Conservation (phyloP, 2,888 invertebrate species). For the Patella ulyssiponensis region DNA sequence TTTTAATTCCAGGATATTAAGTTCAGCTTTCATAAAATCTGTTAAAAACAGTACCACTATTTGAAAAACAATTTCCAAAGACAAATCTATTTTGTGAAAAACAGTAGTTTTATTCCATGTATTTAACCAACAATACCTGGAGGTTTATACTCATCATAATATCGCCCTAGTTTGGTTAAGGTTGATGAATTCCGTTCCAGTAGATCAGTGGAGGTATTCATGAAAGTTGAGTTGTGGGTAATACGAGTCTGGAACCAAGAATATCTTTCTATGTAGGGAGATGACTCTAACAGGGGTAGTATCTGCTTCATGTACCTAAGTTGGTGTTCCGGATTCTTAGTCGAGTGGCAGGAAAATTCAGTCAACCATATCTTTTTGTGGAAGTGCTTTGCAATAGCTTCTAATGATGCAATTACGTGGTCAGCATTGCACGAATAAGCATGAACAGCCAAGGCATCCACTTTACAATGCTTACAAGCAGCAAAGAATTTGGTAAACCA, state of each 20-base stretch:
- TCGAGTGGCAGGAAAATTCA: conserved; percentile 44
- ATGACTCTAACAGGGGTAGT: conserved; percentile 40
- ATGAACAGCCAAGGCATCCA: conserved; percentile 52
- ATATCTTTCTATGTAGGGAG: conserved; percentile 37
- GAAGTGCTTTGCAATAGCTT: conserved; percentile 38
- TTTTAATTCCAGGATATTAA: too few species aligned
- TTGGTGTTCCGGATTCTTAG: conserved; percentile 30
- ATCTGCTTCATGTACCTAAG: conserved; percentile 39
- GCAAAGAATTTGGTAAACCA: conserved; percentile 51
- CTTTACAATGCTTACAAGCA: conserved; percentile 43
- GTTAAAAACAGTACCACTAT: too few species aligned
- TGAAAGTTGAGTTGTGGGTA: conserved; percentile 17
- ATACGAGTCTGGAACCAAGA: conserved; percentile 41
- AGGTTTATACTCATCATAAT: conserved; percentile 31
- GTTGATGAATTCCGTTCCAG: conserved; percentile 24
- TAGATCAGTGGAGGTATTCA: conserved; percentile 28
- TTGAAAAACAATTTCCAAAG: too few species aligned
- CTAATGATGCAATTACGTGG: conserved; percentile 20
- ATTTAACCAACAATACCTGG: too few species aligned
- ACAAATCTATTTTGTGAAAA: too few species aligned
- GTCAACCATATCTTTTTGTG: conserved; percentile 47
- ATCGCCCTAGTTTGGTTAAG: conserved; percentile 36
- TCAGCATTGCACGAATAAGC: conserved; percentile 42
- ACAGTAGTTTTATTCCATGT: too few species aligned
- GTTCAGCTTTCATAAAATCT: too few species aligned